Evolutionary conservation across 2,888 invertebrate genomes (phyloP), one percentile per base, ranked within the genome.

Genomic region (Ametastegia equiseti): DNA sequence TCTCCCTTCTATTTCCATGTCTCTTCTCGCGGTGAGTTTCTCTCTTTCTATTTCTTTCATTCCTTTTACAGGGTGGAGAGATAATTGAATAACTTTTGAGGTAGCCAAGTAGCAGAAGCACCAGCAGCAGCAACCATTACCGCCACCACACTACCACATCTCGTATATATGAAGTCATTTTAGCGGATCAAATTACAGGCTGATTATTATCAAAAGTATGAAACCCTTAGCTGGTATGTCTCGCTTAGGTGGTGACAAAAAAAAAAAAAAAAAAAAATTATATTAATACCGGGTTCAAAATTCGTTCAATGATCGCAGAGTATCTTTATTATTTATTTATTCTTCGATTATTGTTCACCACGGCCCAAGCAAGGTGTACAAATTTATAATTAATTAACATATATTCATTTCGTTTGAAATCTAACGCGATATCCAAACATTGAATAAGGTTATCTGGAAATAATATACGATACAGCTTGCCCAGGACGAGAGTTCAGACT

Each of bases 31-130:
- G 47, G 60, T n/a, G n/a, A n/a, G n/a, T n/a, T n/a, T n/a, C n/a
- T n/a, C n/a, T n/a, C n/a, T n/a, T 57, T 67, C 75, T 60, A 69
- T 67, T 82, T 82, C 23, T 75, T 79, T 80, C 42, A 69, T 81
- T 75, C 63, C 81, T 81, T 71, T 80, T 81, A 54, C 82, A 80
- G 71, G 65, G 71, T 57, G 75, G 80, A 19, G 36, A 69, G 81
- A 82, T 83, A 84, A 84, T 84, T 84, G 81, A 82, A 83, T 82
- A 84, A 84, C 81, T 84, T 84, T 84, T 84, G 36, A 71, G 47
- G 45, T n/a, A 71, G 71, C 71, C 78, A 81, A 83, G 83, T 80
- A 83, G 65, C 36, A 67, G 65, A n/a, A 39, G 60, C 15, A 47
- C 13, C 47, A 47, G 47, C 47, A 47, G 47, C 47, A n/a, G n/a